Percentiles rank a stretch among this genome's conserved stretches.
These are phyloP conservation scores for Brachionus koreanus DNA, from an alignment of 1,140 invertebrate species.

Conservation along the genomic window DNA sequence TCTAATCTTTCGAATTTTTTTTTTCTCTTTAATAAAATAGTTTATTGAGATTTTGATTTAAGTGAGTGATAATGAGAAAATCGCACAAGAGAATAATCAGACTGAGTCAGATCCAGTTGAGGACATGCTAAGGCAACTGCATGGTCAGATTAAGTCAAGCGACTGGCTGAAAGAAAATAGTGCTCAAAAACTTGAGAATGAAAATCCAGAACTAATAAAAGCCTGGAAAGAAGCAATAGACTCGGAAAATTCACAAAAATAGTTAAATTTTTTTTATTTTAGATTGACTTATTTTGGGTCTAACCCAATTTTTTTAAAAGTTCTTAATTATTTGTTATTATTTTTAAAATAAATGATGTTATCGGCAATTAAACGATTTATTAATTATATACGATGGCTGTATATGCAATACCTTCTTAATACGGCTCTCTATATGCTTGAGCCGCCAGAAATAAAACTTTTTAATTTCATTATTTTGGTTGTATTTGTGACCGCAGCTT, in stretches of 20 bases:
- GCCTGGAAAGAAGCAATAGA: conserved; percentile 21
- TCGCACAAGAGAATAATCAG: not conserved
- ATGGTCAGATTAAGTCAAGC: conserved; percentile 19
- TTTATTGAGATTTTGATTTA: not conserved
- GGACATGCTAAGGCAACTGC: conserved; percentile 11
- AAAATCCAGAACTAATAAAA: conserved; percentile 36
- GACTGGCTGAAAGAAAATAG: conserved; percentile 38
- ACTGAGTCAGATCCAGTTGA: not conserved
- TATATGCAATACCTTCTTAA: conserved; percentile 44
- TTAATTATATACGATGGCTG: conserved; percentile 40
- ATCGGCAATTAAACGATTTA: conserved; percentile 9
- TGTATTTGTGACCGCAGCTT: not conserved
- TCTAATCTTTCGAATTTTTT: not conserved
- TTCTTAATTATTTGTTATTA: conserved; percentile 1
- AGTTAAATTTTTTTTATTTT: not conserved
- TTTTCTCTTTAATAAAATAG: not conserved
- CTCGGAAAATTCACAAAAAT: not conserved
- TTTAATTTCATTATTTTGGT: conserved; percentile 36
- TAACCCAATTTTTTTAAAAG: not conserved
- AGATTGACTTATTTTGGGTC: not conserved
- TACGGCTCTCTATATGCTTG: conserved; percentile 41
- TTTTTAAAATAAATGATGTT: conserved; percentile 21
- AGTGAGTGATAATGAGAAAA: conserved; percentile 2
- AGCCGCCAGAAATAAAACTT: conserved; percentile 15
- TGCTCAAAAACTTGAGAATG: conserved; percentile 18